phyloP scores from a whole-genome alignment of 2,797 vertebrate species.

The Emydoidea blandingii region DNA sequence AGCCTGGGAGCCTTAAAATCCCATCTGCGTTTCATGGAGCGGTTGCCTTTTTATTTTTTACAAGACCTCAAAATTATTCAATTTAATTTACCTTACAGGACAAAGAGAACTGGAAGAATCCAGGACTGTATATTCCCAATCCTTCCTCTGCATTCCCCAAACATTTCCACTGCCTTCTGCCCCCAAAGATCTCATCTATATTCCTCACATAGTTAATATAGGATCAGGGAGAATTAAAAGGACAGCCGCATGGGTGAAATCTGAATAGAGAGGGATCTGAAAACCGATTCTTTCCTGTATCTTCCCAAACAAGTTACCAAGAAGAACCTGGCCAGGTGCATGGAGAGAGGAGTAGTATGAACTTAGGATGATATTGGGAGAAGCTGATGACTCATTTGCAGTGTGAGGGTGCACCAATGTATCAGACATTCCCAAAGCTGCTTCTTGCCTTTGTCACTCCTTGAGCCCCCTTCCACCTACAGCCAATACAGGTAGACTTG shows the following conservation, averaged over 20 bases:
- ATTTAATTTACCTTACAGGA: not conserved
- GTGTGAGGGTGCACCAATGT: not conserved
- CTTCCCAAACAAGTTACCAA: not conserved
- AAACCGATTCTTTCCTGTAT: not conserved
- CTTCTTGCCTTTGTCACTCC: not conserved
- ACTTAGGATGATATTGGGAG: not conserved
- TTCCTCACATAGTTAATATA: not conserved
- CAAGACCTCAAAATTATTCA: not conserved
- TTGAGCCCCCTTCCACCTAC: not conserved
- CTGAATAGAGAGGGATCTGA: not conserved
- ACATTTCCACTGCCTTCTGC: not conserved
- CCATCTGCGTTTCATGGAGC: not conserved
- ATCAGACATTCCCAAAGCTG: too few relatives aligned
- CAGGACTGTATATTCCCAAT: not conserved
- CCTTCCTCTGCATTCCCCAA: not conserved
- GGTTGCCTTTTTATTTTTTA: not conserved
- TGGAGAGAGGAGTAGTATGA: not conserved
- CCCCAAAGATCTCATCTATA: not conserved
- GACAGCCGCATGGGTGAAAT: not conserved
- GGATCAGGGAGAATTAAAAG: not conserved
- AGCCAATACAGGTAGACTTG: not conserved
- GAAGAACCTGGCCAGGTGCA: not conserved
- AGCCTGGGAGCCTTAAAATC: not conserved
- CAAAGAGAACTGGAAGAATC: not conserved
- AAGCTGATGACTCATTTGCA: not conserved